Evolutionary conservation across 1,140 invertebrate species (phyloP).

Genomic region (Trypoxylus dichotomus): DNA sequence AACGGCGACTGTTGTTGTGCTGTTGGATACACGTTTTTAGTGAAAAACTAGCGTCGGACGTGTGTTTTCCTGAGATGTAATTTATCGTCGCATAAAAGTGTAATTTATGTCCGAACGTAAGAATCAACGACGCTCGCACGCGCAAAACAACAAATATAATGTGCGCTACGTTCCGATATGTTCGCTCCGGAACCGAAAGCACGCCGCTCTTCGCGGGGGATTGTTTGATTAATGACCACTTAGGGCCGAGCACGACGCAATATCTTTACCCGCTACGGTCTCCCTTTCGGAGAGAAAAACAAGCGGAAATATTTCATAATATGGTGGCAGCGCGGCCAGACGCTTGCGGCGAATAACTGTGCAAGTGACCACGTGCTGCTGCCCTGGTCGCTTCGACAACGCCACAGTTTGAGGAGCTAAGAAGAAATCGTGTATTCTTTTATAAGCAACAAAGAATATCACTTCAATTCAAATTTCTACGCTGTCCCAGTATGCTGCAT

Average conservation of each 20-base stretch:
- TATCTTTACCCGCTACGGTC: background rate
- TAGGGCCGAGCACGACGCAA: background rate
- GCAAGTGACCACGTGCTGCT: background rate
- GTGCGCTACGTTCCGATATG: too few relatives aligned
- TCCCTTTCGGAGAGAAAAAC: background rate
- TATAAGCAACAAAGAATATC: too few relatives aligned
- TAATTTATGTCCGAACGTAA: background rate
- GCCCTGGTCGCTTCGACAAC: background rate
- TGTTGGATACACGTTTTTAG: too few relatives aligned
- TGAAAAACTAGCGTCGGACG: too few relatives aligned
- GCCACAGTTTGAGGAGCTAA: too few relatives aligned
- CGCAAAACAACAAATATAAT: background rate
- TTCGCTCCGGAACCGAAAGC: background rate
- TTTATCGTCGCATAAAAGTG: background rate
- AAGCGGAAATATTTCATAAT: slow-evolving; percentile 10
- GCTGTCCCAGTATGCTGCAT: too few relatives aligned
- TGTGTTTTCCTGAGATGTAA: background rate
- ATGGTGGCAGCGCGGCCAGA: background rate
- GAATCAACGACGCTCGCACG: background rate
- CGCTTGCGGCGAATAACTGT: background rate
- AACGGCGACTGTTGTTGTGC: too few relatives aligned
- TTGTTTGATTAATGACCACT: slow-evolving; percentile 20
- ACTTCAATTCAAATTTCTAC: too few relatives aligned
- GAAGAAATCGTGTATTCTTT: too few relatives aligned
- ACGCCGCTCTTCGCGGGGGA: background rate